Base-by-base conservation (phyloP, 1,140 invertebrate genomes). In the Meteorus sp. region DNA sequence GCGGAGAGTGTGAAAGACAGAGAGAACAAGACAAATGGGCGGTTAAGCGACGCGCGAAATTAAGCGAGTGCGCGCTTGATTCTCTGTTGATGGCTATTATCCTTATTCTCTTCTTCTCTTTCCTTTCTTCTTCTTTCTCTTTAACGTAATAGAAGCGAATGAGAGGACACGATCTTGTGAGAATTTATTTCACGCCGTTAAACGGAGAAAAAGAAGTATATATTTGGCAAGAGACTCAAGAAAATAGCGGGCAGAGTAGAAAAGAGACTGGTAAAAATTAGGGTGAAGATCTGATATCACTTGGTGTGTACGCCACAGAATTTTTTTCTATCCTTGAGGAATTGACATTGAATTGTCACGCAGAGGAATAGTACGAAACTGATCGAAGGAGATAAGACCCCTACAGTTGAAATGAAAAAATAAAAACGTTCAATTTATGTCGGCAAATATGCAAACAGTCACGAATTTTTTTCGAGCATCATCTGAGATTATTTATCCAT, bases 11-110 rank as follows among this genome's bases (percentile, higher is more conserved):
- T 31, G 6, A 31, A 31, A 31, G 11, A 31, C 6, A 31, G 22
- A 8, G 19, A 19, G 13, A n/a, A 19, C 5, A 19, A 19, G 19
- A 44, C 13, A 44, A 44, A 44, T 44, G 41, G 19, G 17, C 2
- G n/a, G 41, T 44, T 20, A 44, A 44, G 22, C 17, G 41, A 44
- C 41, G 41, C 41, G 41, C 3, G 41, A 44, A 44, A 44, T 44
- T 44, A 44, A 44, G 17, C 11, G 20, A 39, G 8, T 23, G 2
- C 8, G 0, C 13, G 3, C 8, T 7, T 4, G 35, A 39, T 39
- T n/a, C 35, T 11, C 35, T 39, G 3, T 7, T 11, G 11, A 33
- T 6, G 35, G 15, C 13, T 39, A 7, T 15, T 33, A 11, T n/a
- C 35, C 35, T 39, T n/a, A 13, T 4, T 13, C 11, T 13, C 13